Conservation (phyloP, 2,888 invertebrate genomes). For the Agrypnus murinus region DNA sequence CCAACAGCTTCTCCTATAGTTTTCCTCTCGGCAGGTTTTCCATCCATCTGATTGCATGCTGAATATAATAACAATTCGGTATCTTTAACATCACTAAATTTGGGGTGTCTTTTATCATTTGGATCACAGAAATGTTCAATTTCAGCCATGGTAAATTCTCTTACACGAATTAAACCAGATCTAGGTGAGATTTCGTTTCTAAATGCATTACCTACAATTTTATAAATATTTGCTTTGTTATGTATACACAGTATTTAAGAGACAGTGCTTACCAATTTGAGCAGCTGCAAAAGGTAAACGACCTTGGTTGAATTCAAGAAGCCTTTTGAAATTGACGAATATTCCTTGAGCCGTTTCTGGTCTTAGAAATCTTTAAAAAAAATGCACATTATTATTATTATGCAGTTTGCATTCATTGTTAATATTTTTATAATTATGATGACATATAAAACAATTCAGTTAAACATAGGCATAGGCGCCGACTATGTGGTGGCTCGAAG, state of each 20-base stretch:
- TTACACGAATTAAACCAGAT: constrained; percentile 94
- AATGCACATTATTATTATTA: no score
- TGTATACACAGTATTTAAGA: no score
- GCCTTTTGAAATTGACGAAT: constrained; percentile 98
- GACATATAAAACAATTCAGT: no score
- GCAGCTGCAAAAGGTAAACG: constrained; percentile 98
- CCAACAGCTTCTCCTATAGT: constrained; percentile 93
- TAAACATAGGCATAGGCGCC: no score
- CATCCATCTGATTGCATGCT: constrained; percentile 98
- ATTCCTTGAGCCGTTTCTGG: constrained; percentile 99
- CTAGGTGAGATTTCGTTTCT: constrained; percentile 99
- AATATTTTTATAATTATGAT: no score
- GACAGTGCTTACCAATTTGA: constrained; percentile 96
- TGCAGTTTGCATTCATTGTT: no score
- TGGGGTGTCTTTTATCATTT: constrained; percentile 88
- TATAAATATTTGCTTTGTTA: no score
- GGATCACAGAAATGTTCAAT: constrained; percentile 99
- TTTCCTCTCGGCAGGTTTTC: constrained; percentile 85
- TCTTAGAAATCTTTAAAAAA: constrained; percentile 82
- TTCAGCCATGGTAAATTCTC: constrained; percentile 99
- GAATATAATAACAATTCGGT: constrained; percentile 91
- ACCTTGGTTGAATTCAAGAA: constrained; percentile 98
- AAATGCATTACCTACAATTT: constrained; percentile 89
- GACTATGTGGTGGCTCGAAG: no score
- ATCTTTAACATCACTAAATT: constrained; percentile 86